Evolutionary conservation across 2,888 invertebrate genomes (phyloP).

Genomic region (Slavum lentiscoides): DNA sequence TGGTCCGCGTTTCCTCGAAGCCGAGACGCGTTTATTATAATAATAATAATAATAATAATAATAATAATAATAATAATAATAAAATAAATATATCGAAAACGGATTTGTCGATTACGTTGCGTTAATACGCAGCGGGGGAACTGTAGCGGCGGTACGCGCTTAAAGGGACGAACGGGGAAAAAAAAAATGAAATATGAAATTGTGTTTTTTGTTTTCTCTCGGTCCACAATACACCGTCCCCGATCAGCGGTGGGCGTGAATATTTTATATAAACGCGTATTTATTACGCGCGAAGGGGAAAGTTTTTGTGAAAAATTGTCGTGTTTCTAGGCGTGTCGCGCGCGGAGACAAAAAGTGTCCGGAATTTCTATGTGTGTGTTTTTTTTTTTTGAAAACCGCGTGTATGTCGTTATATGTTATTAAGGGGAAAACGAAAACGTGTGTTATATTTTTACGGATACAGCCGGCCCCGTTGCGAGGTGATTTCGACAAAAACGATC

Average conservation of each 20-base stretch:
- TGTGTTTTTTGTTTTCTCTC: neutral
- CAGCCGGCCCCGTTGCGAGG: too few species aligned
- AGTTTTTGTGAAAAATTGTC: conserved; percentile 30
- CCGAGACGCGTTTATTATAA: conserved; percentile 21
- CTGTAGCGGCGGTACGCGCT: too few species aligned
- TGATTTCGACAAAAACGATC: too few species aligned
- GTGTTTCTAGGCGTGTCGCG: conserved; percentile 45
- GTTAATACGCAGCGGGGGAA: neutral
- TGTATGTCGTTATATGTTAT: neutral
- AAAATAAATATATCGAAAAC: neutral
- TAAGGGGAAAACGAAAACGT: neutral
- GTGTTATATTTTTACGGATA: too few species aligned
- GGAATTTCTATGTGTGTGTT: conserved; percentile 23
- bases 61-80: too few species aligned
- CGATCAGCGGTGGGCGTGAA: conserved; percentile 32
- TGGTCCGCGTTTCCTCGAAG: neutral
- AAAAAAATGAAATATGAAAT: neutral
- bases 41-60: too few species aligned
- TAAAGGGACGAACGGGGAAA: neutral
- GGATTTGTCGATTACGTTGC: conserved; percentile 42
- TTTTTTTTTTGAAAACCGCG: conserved; percentile 28
- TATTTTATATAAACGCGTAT: conserved; percentile 21
- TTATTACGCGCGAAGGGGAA: conserved; percentile 2
- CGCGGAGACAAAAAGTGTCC: conserved; percentile 3
- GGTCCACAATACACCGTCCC: neutral